phyloP scores from a whole-genome alignment of 1,140 invertebrate species.

The Drosophila trapezifrons region DNA sequence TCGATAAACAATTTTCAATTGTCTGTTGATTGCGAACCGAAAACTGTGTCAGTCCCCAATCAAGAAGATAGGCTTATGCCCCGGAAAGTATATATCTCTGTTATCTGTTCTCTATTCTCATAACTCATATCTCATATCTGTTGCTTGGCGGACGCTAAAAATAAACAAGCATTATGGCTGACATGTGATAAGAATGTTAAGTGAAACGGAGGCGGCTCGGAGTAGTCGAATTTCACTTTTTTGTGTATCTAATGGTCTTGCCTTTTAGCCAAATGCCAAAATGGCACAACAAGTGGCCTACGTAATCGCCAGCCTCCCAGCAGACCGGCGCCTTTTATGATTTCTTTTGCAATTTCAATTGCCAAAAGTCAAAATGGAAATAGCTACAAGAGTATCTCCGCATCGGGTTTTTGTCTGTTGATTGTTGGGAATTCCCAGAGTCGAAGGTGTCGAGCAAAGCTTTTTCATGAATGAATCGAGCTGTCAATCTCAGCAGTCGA shows the following conservation, averaged over 20 bases:
- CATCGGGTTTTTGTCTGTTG: not conserved
- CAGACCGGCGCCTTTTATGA: constrained; percentile 23
- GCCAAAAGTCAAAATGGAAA: constrained; percentile 27
- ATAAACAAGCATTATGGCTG: constrained; percentile 34
- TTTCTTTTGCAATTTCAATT: constrained; percentile 39
- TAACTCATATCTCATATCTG: constrained; percentile 40
- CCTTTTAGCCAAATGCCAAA: constrained; percentile 18
- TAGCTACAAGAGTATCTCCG: not conserved
- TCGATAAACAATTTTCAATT: constrained; percentile 60
- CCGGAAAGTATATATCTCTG: constrained; percentile 6
- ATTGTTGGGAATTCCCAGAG: constrained; percentile 26
- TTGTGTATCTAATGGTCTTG: constrained; percentile 31
- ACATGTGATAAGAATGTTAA: constrained; percentile 57
- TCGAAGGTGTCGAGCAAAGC: constrained; percentile 7
- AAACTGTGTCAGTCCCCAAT: constrained; percentile 65
- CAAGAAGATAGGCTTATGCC: constrained; percentile 43
- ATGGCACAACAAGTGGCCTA: constrained; percentile 36
- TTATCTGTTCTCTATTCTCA: constrained; percentile 30
- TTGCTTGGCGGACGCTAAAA: constrained; percentile 23
- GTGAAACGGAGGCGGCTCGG: constrained; percentile 35
- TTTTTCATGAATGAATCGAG: constrained; percentile 43
- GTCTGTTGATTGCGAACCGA: constrained; percentile 47
- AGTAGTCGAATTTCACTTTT: constrained; percentile 49
- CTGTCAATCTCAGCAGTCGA: constrained; percentile 9
- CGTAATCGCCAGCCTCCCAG: constrained; percentile 23